Evolutionary conservation across 2,888 invertebrate genomes (phyloP).

Genomic region (Mamestra brassicae): DNA sequence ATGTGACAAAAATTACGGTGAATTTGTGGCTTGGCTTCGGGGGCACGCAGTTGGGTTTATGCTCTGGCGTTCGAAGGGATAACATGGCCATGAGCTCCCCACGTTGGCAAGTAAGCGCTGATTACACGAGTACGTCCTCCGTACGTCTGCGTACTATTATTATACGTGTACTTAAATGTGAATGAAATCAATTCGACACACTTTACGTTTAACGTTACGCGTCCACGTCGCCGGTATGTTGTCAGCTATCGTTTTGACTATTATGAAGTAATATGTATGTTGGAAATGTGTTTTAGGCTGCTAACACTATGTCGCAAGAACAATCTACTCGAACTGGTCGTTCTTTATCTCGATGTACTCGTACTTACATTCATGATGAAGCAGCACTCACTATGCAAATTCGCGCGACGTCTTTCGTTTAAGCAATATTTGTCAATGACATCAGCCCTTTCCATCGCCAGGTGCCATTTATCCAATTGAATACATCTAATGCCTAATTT

Average conservation of each 20-base stretch:
- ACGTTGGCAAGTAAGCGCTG: conserved; percentile 1
- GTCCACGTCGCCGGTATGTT: conserved; percentile 2
- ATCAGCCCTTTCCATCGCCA: not conserved
- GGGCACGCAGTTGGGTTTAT: no score
- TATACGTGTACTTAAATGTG: conserved; percentile 50
- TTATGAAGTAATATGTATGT: conserved; percentile 2
- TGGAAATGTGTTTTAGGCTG: not conserved
- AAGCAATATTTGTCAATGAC: not conserved
- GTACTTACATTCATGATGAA: not conserved
- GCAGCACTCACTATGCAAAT: not conserved
- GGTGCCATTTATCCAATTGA: not conserved
- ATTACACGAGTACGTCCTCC: conserved; percentile 7
- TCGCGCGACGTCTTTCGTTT: not conserved
- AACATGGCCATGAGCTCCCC: conserved; percentile 18
- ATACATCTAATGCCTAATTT: no score
- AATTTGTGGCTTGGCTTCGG: no score
- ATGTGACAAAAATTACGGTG: no score
- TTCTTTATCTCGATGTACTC: not conserved
- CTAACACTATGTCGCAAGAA: not conserved
- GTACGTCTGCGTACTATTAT: conserved; percentile 48
- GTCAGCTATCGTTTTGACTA: conserved; percentile 19
- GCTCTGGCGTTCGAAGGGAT: not conserved
- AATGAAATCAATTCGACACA: conserved; percentile 58
- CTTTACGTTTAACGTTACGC: conserved; percentile 37
- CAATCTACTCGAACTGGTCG: not conserved